Evolutionary conservation across 2,888 invertebrate species (phyloP).

Genomic region (Andrena minutula): DNA sequence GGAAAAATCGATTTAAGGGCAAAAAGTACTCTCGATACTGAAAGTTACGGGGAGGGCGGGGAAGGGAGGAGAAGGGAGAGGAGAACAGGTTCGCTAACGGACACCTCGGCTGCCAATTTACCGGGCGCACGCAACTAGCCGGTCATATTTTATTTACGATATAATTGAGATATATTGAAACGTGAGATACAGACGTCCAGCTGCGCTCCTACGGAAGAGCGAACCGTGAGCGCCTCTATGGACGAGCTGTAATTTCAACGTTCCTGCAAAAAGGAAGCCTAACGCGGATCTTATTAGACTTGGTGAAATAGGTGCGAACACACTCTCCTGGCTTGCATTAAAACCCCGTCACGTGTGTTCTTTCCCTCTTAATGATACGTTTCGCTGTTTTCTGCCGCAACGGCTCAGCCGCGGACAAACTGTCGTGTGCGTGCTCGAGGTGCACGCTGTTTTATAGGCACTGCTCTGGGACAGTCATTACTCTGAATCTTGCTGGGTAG

Average conservation of each 20-base stretch:
- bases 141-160: constrained; percentile 82
- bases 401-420: neutral
- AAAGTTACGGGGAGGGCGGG: constrained; percentile 20
- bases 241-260: constrained; percentile 70
- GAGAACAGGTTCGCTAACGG: constrained; percentile 73
- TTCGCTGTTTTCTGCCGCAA: neutral
- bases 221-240: constrained; percentile 52
- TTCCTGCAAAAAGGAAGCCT: constrained; percentile 66
- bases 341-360: constrained; percentile 12
- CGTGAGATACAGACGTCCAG: constrained; percentile 78
- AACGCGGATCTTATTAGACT: constrained; percentile 70
- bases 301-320: constrained; percentile 18
- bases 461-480: neutral
- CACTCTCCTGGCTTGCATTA: constrained; percentile 18
- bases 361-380: constrained; percentile 27
- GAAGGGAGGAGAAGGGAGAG: constrained; percentile 3
- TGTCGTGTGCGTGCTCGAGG: neutral
- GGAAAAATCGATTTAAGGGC: constrained; percentile 32
- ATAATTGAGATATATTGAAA: constrained; percentile 83
- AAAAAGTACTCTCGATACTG: constrained; percentile 43
- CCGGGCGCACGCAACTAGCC: constrained; percentile 79
- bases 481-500: neutral
- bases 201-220: constrained; percentile 70
- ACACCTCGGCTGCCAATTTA: constrained; percentile 79
- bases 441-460: neutral